Percentiles rank a stretch among this genome's conserved stretches.
Conservation (phyloP, 2,888 invertebrate genomes). For the Drepana falcataria region DNA sequence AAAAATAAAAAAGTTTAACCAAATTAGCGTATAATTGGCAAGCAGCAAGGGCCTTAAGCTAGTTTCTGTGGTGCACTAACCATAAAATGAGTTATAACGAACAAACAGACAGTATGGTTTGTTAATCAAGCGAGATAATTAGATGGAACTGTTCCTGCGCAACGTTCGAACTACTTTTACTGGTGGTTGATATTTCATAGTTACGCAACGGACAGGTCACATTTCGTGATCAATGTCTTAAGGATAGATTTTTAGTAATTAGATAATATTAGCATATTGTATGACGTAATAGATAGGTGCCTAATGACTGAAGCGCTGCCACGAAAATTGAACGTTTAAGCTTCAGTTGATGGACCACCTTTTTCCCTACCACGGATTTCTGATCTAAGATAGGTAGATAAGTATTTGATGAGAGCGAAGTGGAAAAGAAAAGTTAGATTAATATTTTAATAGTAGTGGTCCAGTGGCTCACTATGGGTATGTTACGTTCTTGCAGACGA, state of each 20-base stretch:
- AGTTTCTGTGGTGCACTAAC: neutral
- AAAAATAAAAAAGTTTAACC: neutral
- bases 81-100: slow-evolving; percentile 1
- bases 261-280: slow-evolving; percentile 66
- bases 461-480: too few species aligned
- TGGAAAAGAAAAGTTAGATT: too few species aligned
- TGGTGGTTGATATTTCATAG: slow-evolving; percentile 37
- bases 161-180: slow-evolving; percentile 50
- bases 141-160: slow-evolving; percentile 30
- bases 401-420: too few species aligned
- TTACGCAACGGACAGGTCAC: slow-evolving; percentile 54
- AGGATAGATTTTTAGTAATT: slow-evolving; percentile 66
- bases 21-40: neutral
- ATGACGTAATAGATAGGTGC: slow-evolving; percentile 44
- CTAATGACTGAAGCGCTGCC: slow-evolving; percentile 3
- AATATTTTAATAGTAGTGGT: too few species aligned
- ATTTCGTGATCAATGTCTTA: slow-evolving; percentile 68
- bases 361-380: too few species aligned
- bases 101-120: slow-evolving; percentile 1
- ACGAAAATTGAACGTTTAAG: too few species aligned
- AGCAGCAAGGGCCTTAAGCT: neutral
- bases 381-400: too few species aligned
- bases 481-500: too few species aligned
- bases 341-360: too few species aligned
- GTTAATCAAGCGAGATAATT: slow-evolving; percentile 14